phyloP scores from a whole-genome alignment of 2,888 invertebrate species.

The Sabatieria punctata region DNA sequence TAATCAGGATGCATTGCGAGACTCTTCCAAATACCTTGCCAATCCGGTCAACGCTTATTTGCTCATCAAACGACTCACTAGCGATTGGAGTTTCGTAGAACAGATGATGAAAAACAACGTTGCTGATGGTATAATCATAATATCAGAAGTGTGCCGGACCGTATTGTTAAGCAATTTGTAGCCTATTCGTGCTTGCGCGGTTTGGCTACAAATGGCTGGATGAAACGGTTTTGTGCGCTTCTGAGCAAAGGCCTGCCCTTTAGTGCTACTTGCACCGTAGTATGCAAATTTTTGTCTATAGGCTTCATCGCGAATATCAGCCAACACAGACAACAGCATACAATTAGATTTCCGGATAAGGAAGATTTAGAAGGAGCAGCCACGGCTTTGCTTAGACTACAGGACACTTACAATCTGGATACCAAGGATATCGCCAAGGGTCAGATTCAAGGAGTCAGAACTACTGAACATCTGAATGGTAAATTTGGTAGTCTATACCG shows the following conservation, averaged over 20 bases:
- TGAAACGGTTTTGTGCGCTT: no score
- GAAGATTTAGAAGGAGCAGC: constrained; percentile 93
- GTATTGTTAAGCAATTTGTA: no score
- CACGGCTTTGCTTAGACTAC: constrained; percentile 73
- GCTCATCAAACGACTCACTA: constrained; percentile 36
- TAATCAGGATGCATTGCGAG: neutral
- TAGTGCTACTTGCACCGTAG: no score
- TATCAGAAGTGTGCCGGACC: no score
- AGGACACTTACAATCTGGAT: no score
- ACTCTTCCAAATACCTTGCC: constrained; percentile 18
- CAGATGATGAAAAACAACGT: constrained; percentile 27
- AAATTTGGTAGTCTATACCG: no score
- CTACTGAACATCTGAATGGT: neutral
- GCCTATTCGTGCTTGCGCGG: no score
- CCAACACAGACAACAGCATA: no score
- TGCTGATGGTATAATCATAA: constrained; percentile 21
- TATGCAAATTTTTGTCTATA: no score
- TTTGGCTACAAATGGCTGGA: no score
- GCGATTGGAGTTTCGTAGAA: constrained; percentile 35
- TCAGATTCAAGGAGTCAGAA: constrained; percentile 53
- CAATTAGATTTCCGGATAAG: no score
- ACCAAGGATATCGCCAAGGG: constrained; percentile 59
- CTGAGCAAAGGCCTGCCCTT: no score
- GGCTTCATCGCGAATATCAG: constrained; percentile 26
- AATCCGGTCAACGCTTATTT: constrained; percentile 39